Evolutionary conservation across 1,140 invertebrate genomes (phyloP), one percentile per base, ranked within the genome.

Genomic region (Drosophila saltans): DNA sequence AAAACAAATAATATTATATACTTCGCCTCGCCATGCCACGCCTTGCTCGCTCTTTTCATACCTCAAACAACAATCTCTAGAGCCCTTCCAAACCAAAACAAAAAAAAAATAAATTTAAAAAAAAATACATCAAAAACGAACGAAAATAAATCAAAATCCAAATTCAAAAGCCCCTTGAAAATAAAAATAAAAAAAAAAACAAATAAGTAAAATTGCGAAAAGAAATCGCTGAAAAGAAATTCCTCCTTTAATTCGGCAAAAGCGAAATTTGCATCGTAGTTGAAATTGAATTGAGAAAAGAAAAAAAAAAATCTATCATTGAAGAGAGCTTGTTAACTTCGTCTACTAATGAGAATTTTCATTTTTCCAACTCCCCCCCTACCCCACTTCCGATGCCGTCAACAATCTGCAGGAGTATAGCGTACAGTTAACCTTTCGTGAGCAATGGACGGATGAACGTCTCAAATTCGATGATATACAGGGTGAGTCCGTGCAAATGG

Each of bases 371-470:
- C 43, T n/a, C 3, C 33, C 33, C 8, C 43, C n/a, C 8, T 65
- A 93, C 94, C 66, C 21, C 28, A 52, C 28, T 6, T 11, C 43
- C 43, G 2, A 52, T 10, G 26, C 2, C 45, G 8, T 52, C 45
- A 3, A 24, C 52, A 57, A 63, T 58, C 48, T 33, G 80, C 94
- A 98, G 97, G 97, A 98, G 95, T 98, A 98, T 94, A 98, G 97
- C 85, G 97, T 98, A 77, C 98, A 98, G 93, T 94, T 98, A 92
- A 98, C 97, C 79, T 98, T 99, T 93, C 95, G 98, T 93, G 98
- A 98, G 93, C 97, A 99, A 93, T 99, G 98, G 98, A 94, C 97
- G 91, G 98, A 99, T 93, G 97, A 98, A 90, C 93, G 98, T 88
- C 94, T 99, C 55, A 96, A 95, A 90, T 98, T 98, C 93, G 96